Evolutionary conservation across 2,888 invertebrate species (phyloP), one percentile per base, ranked within the genome.

Genomic region (Nemurella pictetii): DNA sequence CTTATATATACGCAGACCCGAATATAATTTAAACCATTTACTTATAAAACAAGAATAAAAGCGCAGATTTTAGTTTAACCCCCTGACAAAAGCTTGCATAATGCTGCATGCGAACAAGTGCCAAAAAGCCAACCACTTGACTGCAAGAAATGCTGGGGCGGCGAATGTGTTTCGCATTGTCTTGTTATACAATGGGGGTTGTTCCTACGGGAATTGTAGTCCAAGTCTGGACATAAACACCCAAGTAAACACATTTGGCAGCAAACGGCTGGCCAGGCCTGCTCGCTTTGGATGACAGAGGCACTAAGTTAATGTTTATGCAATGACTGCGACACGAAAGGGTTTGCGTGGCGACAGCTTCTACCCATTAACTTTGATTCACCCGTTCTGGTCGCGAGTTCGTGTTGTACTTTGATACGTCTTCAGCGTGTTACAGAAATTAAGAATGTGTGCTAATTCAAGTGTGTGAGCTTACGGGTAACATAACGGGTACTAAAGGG

Each of bases 201-300:
- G 9, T 55, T 55, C 55, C 55, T 55, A 55, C 55, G 55, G 55
- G 55, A 55, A 55, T 55, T 55, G 55, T 55, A 55, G 55, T 55
- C 55, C 55, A 55, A 55, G 55, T 55, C 55, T 55, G 55, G 55
- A 55, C 55, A 55, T 55, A 55, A 55, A 55, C 55, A 55, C 55
- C 55, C 55, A 75, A 75, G 75, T 75, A 75, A 75, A 75, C 75
- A 75, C 75, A 75, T 75, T 75, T 75, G 75, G 75, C 75, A 75
- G 26, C 75, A 12, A 55, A 55, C 55, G 55, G 55, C 15, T 55
- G 55, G 5, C 20, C 55, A 1, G 20, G 55, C 20, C 20, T 1
- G 55, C 55, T 12, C 55, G 55, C 55, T 3, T 12, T 20, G 55
- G 55, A 7, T 55, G 55, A 55, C 55, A 55, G 15, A 55, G 55